Evolutionary conservation across 2,113 vertebrate genomes (phyloP).

Genomic region (Ptychochromis oligacanthus): DNA sequence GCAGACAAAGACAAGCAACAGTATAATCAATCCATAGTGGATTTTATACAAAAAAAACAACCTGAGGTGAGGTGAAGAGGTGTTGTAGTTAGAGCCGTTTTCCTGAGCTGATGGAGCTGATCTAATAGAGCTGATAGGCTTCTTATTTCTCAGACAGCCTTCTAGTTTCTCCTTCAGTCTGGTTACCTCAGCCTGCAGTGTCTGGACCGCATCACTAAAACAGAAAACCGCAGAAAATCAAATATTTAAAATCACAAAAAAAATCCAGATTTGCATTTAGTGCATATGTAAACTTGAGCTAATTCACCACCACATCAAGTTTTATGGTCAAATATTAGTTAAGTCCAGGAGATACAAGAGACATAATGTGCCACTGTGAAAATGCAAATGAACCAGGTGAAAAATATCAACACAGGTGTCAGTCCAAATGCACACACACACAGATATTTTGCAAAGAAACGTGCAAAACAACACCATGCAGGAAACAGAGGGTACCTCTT

Average conservation of each 20-base stretch:
- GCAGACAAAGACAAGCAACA: not conserved
- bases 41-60: conserved; percentile 60
- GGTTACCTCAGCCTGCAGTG: conserved; percentile 83
- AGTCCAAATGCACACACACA: conserved; percentile 15
- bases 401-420: not conserved
- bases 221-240: not conserved
- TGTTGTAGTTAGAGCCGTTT: not conserved
- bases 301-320: not conserved
- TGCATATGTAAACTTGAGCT: not conserved
- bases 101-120: conserved; percentile 19
- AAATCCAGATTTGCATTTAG: not conserved
- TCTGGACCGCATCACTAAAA: conserved; percentile 82
- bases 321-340: not conserved
- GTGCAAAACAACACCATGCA: conserved; percentile 58
- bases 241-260: not conserved
- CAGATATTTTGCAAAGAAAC: not conserved
- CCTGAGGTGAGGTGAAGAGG: conserved; percentile 56
- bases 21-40: not conserved
- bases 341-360: not conserved
- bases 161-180: conserved; percentile 79
- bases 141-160: conserved; percentile 66
- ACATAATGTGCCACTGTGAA: not conserved
- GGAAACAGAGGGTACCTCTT: conserved; percentile 48
- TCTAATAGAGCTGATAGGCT: not conserved
- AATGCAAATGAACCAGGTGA: not conserved